Evolutionary conservation across 2,888 invertebrate species (phyloP).

Genomic region (Zaprionus obscuricornis): DNA sequence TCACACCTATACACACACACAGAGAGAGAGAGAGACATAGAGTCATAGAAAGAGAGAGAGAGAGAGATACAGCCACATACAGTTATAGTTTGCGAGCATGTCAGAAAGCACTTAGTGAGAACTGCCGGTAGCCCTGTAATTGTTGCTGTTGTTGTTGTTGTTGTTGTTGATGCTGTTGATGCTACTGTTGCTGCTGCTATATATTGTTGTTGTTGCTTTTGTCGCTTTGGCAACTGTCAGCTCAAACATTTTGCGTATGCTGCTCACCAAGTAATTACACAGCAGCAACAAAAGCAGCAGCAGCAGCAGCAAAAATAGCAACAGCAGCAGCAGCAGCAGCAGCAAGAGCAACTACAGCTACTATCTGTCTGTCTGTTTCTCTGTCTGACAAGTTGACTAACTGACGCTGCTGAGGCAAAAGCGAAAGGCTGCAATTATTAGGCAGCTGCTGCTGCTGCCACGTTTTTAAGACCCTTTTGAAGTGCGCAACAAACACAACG

Average conservation of each 20-base stretch:
- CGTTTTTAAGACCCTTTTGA: slow-evolving; percentile 37
- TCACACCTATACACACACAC: slow-evolving; percentile 57
- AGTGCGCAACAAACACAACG: slow-evolving; percentile 27
- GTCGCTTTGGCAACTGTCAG: slow-evolving; percentile 62
- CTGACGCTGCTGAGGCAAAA: slow-evolving; percentile 20
- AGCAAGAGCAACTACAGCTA: neutral
- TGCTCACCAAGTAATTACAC: slow-evolving; percentile 71
- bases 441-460: slow-evolving; percentile 41
- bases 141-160: slow-evolving; percentile 20
- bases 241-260: slow-evolving; percentile 73
- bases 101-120: slow-evolving; percentile 71
- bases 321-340: neutral
- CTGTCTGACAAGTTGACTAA: slow-evolving; percentile 42
- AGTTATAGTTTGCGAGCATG: slow-evolving; percentile 52
- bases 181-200: slow-evolving; percentile 23
- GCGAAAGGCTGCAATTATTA: slow-evolving; percentile 55
- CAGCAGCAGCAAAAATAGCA: slow-evolving; percentile 9
- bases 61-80: slow-evolving; percentile 25
- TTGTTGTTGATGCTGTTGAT: slow-evolving; percentile 5
- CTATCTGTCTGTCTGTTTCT: slow-evolving; percentile 6
- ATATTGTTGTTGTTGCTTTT: slow-evolving; percentile 34
- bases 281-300: slow-evolving; percentile 45
- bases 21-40: slow-evolving; percentile 6
- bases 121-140: slow-evolving; percentile 30
- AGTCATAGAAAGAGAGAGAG: slow-evolving; percentile 31